phyloP scores from a whole-genome alignment of 2,888 invertebrate species.

The Leptinotarsa rubiginosa region DNA sequence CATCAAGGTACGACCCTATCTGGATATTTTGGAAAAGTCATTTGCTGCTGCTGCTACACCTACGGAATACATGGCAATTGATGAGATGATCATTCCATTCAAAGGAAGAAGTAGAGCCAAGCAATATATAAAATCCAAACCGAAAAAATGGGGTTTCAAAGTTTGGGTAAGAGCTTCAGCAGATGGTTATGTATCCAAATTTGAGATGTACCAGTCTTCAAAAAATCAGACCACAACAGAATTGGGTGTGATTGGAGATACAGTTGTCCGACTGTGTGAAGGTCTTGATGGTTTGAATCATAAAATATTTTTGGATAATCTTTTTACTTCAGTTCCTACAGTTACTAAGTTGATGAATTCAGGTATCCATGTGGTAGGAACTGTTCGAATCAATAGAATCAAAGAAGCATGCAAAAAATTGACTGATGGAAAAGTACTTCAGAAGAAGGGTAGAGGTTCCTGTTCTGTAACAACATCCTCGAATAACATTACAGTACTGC shows the following conservation, averaged over 20 bases:
- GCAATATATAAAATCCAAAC: too few species aligned
- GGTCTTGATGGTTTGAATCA: slow-evolving; percentile 24
- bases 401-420: slow-evolving; percentile 18
- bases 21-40: neutral
- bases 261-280: slow-evolving; percentile 25
- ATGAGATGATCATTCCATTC: too few species aligned
- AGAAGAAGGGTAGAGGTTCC: slow-evolving; percentile 28
- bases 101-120: too few species aligned
- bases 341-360: slow-evolving; percentile 8
- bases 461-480: slow-evolving; percentile 32
- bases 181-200: slow-evolving; percentile 33
- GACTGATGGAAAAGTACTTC: slow-evolving; percentile 18
- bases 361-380: slow-evolving; percentile 28
- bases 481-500: slow-evolving; percentile 36
- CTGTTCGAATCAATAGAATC: slow-evolving; percentile 27
- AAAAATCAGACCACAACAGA: slow-evolving; percentile 23
- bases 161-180: slow-evolving; percentile 28
- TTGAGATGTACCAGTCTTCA: neutral
- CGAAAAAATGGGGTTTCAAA: slow-evolving; percentile 30
- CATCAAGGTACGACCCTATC: neutral
- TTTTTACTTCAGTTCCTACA: slow-evolving; percentile 22
- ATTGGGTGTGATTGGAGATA: slow-evolving; percentile 30
- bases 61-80: too few species aligned
- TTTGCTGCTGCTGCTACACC: too few species aligned
- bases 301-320: slow-evolving; percentile 33